Base-by-base conservation (phyloP, 2,888 invertebrate species). In the Sarcophaga caerulescens region DNA sequence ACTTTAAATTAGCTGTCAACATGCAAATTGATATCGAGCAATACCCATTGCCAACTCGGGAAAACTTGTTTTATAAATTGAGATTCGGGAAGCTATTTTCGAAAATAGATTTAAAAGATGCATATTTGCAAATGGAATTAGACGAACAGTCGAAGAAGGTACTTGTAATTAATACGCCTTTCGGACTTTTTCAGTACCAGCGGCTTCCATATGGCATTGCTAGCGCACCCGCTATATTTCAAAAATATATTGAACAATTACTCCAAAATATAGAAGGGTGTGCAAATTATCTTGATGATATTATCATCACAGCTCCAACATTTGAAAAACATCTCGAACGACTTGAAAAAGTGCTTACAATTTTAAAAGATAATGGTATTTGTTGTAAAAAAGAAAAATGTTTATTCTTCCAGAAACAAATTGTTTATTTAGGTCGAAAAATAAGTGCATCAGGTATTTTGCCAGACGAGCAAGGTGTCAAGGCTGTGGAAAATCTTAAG, bases 1-100 rank as follows among this genome's bases (percentile, higher is more conserved):
- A 68, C 17, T 57, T 57, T 75, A 87, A 88, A 63, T 12, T 89
- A 2, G 88, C 89, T 14, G 66, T 90, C n/a, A n/a, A n/a, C n/a
- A n/a, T n/a, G n/a, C n/a, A n/a, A n/a, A n/a, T n/a, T n/a, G n/a
- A n/a, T n/a, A n/a, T n/a, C 11, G 84, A 84, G n/a, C 84, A 81
- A 14, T 79, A 87, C 44, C 84, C 76, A 19, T 73, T 84, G 19
- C 84, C 81, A 45, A 70, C 60, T 10, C 84, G 77, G 19, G 83
- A 87, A 14, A 71, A 74, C 14, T 19, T 83, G 2, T 85, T 87
- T 71, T 63, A 85, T 14, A 77, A 73, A 14, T n/a, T 84, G 10
- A 60, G 76, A 0, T 45, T 77, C 25, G 80, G 80, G 17, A 71
- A 81, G 62, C 17, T 66, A 12, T 87, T 84, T 62, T 77, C 81